phyloP scores from a whole-genome alignment of 1,140 invertebrate species.

The Brachionus rotundiformis region DNA sequence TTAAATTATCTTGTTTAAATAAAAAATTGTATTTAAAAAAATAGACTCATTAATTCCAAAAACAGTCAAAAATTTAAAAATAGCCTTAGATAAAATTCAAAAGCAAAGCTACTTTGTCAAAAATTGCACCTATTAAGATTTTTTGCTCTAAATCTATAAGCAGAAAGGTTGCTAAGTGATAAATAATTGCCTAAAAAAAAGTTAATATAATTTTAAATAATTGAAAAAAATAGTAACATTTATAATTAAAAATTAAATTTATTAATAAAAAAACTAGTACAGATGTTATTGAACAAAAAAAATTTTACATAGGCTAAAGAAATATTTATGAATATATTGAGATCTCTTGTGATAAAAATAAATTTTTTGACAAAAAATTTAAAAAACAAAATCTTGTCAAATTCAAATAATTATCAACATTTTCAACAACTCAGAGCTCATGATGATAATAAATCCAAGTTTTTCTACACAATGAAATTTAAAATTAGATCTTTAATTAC shows the following conservation, averaged over 20 bases:
- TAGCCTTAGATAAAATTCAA: no score
- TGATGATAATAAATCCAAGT: not conserved
- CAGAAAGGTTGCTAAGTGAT: no score
- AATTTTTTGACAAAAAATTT: not conserved
- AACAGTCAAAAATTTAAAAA: no score
- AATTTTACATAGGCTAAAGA: not conserved
- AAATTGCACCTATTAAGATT: no score
- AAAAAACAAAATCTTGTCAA: slow-evolving; percentile 1
- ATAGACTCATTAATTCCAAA: no score
- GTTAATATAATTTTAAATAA: not conserved
- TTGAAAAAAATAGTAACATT: not conserved
- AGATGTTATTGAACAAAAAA: not conserved
- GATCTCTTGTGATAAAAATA: not conserved
- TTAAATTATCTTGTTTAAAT: no score
- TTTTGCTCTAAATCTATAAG: no score
- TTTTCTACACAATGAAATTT: not conserved
- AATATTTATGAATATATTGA: not conserved
- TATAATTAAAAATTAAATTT: not conserved
- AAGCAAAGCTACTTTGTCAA: no score
- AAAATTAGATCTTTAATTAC: not conserved
- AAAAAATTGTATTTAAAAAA: not conserved
- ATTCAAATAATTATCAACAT: not conserved
- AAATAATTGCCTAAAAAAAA: not conserved
- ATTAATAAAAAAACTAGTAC: not conserved
- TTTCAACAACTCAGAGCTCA: not conserved